phyloP scores from a whole-genome alignment of 2,888 invertebrate species.

The Esperia sulphurella region DNA sequence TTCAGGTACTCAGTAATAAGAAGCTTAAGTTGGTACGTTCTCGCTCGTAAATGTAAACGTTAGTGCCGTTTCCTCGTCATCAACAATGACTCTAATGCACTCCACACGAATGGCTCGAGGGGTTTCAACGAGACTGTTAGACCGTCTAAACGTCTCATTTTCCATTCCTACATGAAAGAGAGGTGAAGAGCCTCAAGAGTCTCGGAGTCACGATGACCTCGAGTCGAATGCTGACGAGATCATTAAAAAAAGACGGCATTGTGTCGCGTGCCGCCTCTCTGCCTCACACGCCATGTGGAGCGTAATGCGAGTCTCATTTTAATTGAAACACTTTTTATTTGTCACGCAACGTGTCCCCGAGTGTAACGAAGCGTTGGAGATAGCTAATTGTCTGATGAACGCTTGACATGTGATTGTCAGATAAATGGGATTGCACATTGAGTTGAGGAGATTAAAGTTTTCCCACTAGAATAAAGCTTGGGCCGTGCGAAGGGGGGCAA shows the following conservation, averaged over 20 bases:
- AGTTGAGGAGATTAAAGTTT: constrained; percentile 3
- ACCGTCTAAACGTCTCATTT: constrained; percentile 40
- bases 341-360: constrained; percentile 42
- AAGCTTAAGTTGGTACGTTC: constrained; percentile 27
- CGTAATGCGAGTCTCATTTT: constrained; percentile 50
- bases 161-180: constrained; percentile 23
- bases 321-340: constrained; percentile 57
- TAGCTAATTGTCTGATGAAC: constrained; percentile 47
- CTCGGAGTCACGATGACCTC: constrained; percentile 2
- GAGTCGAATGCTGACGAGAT: constrained; percentile 7
- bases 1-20: constrained; percentile 30
- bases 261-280: constrained; percentile 47
- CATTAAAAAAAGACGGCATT: constrained; percentile 41
- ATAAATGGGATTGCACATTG: constrained; percentile 30
- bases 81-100: constrained; percentile 38
- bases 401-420: constrained; percentile 36
- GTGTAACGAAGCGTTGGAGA: constrained; percentile 38
- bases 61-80: constrained; percentile 40
- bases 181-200: constrained; percentile 25
- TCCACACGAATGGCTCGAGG: constrained; percentile 46
- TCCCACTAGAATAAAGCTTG: not conserved
- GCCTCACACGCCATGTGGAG: constrained; percentile 36
- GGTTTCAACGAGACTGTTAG: constrained; percentile 32
- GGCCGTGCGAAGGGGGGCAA: not conserved
- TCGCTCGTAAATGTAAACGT: constrained; percentile 33